Evolutionary conservation across 2,113 vertebrate species (phyloP), one percentile per base, ranked within the genome.

Genomic region (Chascanopsetta lugubris): DNA sequence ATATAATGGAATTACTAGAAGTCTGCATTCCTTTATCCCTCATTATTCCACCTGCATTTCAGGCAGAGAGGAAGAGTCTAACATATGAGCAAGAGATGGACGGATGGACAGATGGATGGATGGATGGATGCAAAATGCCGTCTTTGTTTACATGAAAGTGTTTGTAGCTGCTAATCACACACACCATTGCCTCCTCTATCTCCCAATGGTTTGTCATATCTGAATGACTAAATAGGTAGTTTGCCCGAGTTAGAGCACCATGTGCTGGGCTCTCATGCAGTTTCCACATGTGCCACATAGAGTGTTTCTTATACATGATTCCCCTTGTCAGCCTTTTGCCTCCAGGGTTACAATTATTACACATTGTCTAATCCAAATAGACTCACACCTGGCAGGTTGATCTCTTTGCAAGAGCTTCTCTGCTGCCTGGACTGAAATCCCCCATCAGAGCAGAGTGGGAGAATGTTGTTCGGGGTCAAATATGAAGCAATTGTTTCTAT

Each of bases 1-100:
- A 25, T 76, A 60, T 89, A 87, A 91, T 84, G 74, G 77, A 91
- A 89, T 70, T 70, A 81, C 70, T 69, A 50, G 58, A 76, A 51
- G 69, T 54, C 40, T 45, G 24, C 64, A 30, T 70, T 69, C 62
- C 78, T 76, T 68, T 54, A 66, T 80, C 63, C 61, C 61, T 74
- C 48, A 72, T 87, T 77, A 83, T 89, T 75, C 54, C 74, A 75
- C 24, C 24, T 64, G 65, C 69, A 83, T 59, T 76, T 6, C 32
- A 62, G 27, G 61, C 67, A 69, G 45, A 68, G 30, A 73, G 42
- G 25, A 32, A 55, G 9, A 38, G 47, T 46, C 40, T 51, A 43
- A 29, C 27, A 18, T 29, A 21, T 34, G 6, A 63, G 26, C 50
- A 10, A 2, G 24, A 27, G 59, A 48, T 34, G 71, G 78, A 84